Evolutionary conservation across 2,888 invertebrate species (phyloP).

Genomic region (Chelonus formosanus): DNA sequence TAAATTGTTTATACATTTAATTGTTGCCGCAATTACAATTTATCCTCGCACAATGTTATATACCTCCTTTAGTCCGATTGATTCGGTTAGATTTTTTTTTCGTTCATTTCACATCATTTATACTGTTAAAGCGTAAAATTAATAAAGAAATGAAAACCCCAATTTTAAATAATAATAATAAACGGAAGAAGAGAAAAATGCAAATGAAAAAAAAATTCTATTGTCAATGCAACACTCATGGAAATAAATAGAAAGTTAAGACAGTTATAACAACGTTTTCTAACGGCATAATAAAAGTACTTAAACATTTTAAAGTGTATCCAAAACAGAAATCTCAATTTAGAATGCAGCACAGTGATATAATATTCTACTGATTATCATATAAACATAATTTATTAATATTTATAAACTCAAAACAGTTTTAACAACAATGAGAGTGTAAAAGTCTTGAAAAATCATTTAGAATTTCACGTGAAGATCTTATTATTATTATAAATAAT

Average conservation of each 20-base stretch:
- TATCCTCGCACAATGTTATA: conserved; percentile 28
- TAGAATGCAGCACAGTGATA: not conserved
- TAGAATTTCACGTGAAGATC: no score
- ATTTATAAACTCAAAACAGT: no score
- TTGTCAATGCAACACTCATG: conserved; percentile 11
- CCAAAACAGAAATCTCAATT: conserved; percentile 4
- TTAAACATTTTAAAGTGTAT: conserved; percentile 34
- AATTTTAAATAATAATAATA: conserved; percentile 10
- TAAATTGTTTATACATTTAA: not conserved
- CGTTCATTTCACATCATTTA: not conserved
- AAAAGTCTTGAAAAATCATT: no score
- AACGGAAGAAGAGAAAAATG: not conserved
- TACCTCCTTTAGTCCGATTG: conserved; percentile 5
- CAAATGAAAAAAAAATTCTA: not conserved
- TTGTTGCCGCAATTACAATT: conserved; percentile 29
- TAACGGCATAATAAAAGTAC: conserved; percentile 27
- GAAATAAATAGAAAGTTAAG: not conserved
- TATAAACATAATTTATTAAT: no score
- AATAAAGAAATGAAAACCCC: conserved; percentile 3
- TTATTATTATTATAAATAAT: no score
- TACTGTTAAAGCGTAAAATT: conserved; percentile 26
- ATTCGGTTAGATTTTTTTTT: conserved; percentile 1
- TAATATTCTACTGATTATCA: no score
- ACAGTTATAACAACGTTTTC: no score
- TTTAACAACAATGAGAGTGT: no score